Evolutionary conservation across 2,888 invertebrate genomes (phyloP).

Genomic region (Xanthia togata): DNA sequence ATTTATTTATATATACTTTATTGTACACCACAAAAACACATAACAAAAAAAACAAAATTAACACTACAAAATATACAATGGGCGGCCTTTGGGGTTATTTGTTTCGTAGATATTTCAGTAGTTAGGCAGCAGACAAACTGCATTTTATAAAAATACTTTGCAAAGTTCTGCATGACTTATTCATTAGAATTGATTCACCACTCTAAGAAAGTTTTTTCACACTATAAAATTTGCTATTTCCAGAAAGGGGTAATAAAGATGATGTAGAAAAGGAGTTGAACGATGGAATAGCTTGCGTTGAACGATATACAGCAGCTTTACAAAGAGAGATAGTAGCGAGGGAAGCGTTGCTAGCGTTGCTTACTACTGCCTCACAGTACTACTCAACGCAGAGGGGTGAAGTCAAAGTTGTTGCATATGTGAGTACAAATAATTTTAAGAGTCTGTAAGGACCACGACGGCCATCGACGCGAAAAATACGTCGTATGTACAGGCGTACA

Average conservation of each 20-base stretch:
- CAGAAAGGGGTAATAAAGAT: constrained; percentile 96
- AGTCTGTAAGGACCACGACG: too few species aligned
- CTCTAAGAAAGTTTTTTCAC: background rate
- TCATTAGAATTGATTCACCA: background rate
- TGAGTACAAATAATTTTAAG: constrained; percentile 85
- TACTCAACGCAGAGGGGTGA: constrained; percentile 97
- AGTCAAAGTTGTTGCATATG: constrained; percentile 98
- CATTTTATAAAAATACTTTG: constrained; percentile 10
- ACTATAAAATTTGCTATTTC: constrained; percentile 34
- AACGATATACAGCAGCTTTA: constrained; percentile 94
- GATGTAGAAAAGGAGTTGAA: constrained; percentile 97
- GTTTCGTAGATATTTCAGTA: constrained; percentile 10
- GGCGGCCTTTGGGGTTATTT: too few species aligned
- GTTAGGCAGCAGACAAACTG: background rate
- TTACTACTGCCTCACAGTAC: constrained; percentile 96
- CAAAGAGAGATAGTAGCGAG: constrained; percentile 96
- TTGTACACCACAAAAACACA: too few species aligned
- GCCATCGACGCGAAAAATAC: too few species aligned
- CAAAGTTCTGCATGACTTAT: constrained; percentile 13
- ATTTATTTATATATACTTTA: too few species aligned
- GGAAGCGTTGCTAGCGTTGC: constrained; percentile 93
- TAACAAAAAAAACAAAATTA: too few species aligned
- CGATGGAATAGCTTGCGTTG: constrained; percentile 94
- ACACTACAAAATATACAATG: too few species aligned
- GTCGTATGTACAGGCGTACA: too few species aligned